A percentile compares a stretch with the other conserved stretches of the same genome.
phyloP scores from a whole-genome alignment of 2,113 vertebrate genomes.

The Gopherus flavomarginatus region DNA sequence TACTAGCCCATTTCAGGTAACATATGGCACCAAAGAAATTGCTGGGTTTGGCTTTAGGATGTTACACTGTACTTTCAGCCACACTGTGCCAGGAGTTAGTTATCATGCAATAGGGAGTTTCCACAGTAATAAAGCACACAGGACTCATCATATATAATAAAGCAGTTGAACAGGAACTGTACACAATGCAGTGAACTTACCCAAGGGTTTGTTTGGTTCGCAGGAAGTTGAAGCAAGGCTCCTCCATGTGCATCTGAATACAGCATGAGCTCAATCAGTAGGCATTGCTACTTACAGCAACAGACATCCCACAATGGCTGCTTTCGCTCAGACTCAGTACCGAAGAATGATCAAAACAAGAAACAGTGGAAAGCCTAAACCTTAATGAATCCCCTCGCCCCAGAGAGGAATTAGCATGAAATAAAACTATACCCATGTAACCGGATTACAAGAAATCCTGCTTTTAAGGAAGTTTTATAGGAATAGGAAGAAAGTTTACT shows the following conservation, averaged over 20 bases:
- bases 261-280: neutral
- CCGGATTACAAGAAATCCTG: neutral
- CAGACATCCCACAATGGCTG: neutral
- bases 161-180: neutral
- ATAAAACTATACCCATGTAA: neutral
- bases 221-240: constrained; percentile 89
- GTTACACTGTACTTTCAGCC: neutral
- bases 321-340: neutral
- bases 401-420: neutral
- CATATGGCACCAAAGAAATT: neutral
- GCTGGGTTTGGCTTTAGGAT: neutral
- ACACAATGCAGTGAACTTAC: constrained; percentile 54
- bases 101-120: neutral
- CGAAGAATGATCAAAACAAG: neutral
- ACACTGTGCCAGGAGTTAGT: neutral
- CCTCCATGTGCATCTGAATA: constrained; percentile 86
- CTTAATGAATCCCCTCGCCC: neutral
- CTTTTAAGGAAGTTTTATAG: neutral
- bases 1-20: neutral
- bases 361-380: neutral
- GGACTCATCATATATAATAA: neutral
- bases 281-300: neutral
- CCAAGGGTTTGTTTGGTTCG: constrained; percentile 86
- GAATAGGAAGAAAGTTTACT: neutral
- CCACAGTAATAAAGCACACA: neutral